Conservation (phyloP, 2,797 vertebrate species). For the Scarus forsteni region DNA sequence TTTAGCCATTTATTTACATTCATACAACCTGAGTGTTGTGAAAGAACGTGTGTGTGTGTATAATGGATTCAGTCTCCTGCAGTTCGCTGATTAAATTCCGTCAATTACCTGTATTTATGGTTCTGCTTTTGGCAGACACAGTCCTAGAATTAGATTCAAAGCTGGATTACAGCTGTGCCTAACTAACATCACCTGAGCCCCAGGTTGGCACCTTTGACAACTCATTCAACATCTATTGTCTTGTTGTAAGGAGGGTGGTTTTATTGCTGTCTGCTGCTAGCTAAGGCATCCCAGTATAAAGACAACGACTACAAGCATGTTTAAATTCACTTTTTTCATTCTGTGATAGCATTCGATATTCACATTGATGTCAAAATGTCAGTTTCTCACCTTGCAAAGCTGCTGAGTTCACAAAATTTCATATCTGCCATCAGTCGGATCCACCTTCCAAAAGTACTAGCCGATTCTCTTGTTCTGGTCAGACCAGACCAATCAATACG, state of each 20-base stretch:
- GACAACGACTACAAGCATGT: background rate
- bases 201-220: conserved; percentile 36
- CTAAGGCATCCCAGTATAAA: background rate
- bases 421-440: background rate
- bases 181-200: conserved; percentile 9
- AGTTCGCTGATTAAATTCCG: conserved; percentile 53
- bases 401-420: background rate
- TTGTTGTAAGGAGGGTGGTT: conserved; percentile 7
- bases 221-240: conserved; percentile 20
- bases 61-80: conserved; percentile 25
- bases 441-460: no score
- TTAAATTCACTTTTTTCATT: background rate
- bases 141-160: conserved; percentile 39
- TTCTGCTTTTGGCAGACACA: conserved; percentile 42
- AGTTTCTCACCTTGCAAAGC: background rate
- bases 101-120: conserved; percentile 56
- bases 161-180: conserved; percentile 61
- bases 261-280: background rate
- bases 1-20: conserved; percentile 76
- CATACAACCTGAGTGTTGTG: conserved; percentile 48
- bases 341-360: background rate
- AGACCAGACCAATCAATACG: no score
- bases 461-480: no score
- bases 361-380: background rate
- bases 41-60: conserved; percentile 7